Conservation (phyloP, 2,113 vertebrate genomes). For the Cinclus cinclus region DNA sequence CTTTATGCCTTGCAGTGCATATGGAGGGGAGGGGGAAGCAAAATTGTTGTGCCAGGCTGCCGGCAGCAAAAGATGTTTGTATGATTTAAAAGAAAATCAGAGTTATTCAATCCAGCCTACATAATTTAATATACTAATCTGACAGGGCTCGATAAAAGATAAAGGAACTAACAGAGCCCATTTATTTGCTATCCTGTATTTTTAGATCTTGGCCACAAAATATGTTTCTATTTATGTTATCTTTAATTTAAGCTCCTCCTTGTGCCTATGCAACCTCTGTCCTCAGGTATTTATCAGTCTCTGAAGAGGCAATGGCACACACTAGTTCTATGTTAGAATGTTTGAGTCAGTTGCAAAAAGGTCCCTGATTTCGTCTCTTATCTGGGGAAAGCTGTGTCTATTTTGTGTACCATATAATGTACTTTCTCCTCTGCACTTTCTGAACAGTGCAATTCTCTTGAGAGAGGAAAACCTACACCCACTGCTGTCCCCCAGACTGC, state of each 20-base stretch:
- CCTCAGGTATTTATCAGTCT: background rate
- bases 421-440: background rate
- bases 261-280: background rate
- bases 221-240: background rate
- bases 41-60: background rate
- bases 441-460: background rate
- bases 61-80: background rate
- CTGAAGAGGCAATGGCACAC: background rate
- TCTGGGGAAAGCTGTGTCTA: background rate
- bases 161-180: background rate
- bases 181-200: background rate
- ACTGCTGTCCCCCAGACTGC: fast-evolving
- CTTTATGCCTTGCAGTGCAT: background rate
- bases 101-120: background rate
- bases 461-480: background rate
- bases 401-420: background rate
- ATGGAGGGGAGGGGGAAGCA: background rate
- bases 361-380: background rate
- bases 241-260: background rate
- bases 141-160: background rate
- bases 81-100: background rate
- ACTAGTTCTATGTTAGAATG: background rate
- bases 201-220: background rate
- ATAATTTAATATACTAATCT: background rate
- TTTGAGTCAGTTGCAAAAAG: background rate